phyloP scores from a whole-genome alignment of 1,140 invertebrate species.

The Eulimnadia texana region DNA sequence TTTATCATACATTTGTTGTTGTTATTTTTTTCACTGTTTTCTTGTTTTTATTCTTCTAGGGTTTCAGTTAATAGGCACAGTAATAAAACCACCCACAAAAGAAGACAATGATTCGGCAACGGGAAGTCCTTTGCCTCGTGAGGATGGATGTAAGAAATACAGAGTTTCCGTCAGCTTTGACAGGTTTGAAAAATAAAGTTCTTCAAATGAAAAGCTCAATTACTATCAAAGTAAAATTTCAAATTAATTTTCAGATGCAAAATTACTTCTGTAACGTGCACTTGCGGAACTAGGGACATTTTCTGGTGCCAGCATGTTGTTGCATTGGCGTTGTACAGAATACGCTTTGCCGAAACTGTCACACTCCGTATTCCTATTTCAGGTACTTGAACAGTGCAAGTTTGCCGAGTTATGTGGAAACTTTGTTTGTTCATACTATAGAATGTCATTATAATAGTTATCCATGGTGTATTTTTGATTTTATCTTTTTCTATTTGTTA shows the following conservation, averaged over 20 bases:
- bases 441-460: not conserved
- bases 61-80: constrained; percentile 62
- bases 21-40: not conserved
- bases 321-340: constrained; percentile 70
- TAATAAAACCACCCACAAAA: constrained; percentile 33
- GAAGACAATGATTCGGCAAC: constrained; percentile 21
- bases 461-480: no score
- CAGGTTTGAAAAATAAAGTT: no score
- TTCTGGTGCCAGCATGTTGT: constrained; percentile 90
- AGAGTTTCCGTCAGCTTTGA: constrained; percentile 73
- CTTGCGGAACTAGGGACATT: constrained; percentile 67
- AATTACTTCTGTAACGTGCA: constrained; percentile 80
- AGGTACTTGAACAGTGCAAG: no score
- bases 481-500: no score
- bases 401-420: no score
- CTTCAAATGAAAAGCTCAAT: constrained; percentile 22
- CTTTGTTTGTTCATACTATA: not conserved
- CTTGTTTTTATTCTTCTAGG: constrained; percentile 38
- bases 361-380: constrained; percentile 72
- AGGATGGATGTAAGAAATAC: constrained; percentile 52
- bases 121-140: constrained; percentile 26
- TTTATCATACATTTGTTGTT: not conserved
- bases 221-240: constrained; percentile 21
- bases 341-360: constrained; percentile 64
- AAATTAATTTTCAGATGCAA: constrained; percentile 44